These are phyloP conservation scores for Semaprochilodus insignis DNA, from an alignment of 2,797 vertebrate species.

Conservation along the genomic window DNA sequence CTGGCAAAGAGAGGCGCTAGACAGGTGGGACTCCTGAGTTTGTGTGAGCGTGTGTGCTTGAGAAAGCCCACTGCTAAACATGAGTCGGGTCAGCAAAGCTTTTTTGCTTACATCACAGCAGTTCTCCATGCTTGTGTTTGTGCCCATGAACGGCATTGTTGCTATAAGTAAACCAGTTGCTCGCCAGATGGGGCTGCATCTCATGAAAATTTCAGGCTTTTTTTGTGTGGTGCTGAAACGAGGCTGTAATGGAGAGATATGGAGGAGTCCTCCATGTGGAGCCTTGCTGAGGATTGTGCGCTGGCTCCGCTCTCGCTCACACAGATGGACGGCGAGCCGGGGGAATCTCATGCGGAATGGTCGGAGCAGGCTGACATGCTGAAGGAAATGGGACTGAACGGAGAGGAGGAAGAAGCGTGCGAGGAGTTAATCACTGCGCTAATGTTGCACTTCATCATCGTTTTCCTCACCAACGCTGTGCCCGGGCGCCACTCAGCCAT, in stretches of 20 bases:
- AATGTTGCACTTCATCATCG: slow-evolving; percentile 85
- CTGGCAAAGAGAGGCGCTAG: not conserved
- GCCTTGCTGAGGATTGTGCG: slow-evolving; percentile 46
- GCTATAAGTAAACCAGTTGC: slow-evolving; percentile 43
- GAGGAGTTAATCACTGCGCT: slow-evolving; percentile 84
- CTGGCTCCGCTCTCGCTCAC: slow-evolving; percentile 71
- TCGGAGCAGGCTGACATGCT: slow-evolving; percentile 70
- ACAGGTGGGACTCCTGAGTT: slow-evolving; percentile 19
- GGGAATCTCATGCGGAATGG: slow-evolving; percentile 76
- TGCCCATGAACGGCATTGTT: slow-evolving; percentile 43
- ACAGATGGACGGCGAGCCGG: slow-evolving; percentile 78
- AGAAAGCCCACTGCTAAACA: slow-evolving; percentile 31
- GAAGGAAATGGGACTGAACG: slow-evolving; percentile 85
- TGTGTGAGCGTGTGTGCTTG: slow-evolving; percentile 23
- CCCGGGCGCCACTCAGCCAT: slow-evolving; percentile 58
- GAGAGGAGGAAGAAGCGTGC: slow-evolving; percentile 76
- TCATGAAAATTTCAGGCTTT: slow-evolving; percentile 72
- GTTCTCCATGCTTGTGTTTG: slow-evolving; percentile 36
- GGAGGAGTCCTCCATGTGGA: slow-evolving; percentile 65
- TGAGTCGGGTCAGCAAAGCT: slow-evolving; percentile 28
- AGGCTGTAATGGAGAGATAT: slow-evolving; percentile 66
- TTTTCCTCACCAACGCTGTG: slow-evolving; percentile 70
- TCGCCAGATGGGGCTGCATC: slow-evolving; percentile 63
- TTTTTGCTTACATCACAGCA: slow-evolving; percentile 43
- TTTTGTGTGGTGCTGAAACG: slow-evolving; percentile 60